Base-by-base conservation (phyloP, 2,888 invertebrate genomes). In the Melanophora roralis region DNA sequence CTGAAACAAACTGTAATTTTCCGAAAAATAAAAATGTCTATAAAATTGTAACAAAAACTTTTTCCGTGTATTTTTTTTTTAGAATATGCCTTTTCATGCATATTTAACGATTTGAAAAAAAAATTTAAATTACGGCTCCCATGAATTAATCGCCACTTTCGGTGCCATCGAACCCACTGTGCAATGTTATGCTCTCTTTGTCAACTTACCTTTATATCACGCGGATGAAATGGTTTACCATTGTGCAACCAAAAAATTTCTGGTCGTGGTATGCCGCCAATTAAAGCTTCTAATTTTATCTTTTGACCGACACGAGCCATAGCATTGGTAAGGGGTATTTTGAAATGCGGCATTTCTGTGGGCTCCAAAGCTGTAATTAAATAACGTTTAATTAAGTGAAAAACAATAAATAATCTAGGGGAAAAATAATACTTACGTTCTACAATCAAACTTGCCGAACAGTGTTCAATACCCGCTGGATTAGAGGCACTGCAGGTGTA, bases 261-360 rank as follows among this genome's bases (percentile, higher is more conserved):
- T 7, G 94, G 94, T 67, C 90, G 88, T 51, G 94, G 94, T 83
- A 92, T 90, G 80, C 94, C 94, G 59, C 91, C 91, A 78, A 94
- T 92, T 86, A 93, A 91, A 83, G 94, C 94, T 88, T 94, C 94
- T 83, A 95, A 89, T 88, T 93, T 93, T 85, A 94, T 91, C 88
- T 93, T 94, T 86, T 95, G 94, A 55, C 95, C 94, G 71, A 94
- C 93, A 83, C 93, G 91, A 7, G 93, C 93, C 93, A 94, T 94
- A n/a, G 93, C 92, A 88, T 94, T 94, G 2, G 93, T 92, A 38
- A 94, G 90, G 2, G 93, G 92, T 72, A 91, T 89, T 57, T 92
- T 89, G 83, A 95, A 94, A 69, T 88, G 89, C 12, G 94, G 94
- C 73, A 91, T 88, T 86, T 93, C 92, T n/a, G 92, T 91, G 43